Evolutionary conservation across 2,888 invertebrate genomes (phyloP), one percentile per base, ranked within the genome.

Genomic region (Plagodis pulveraria): DNA sequence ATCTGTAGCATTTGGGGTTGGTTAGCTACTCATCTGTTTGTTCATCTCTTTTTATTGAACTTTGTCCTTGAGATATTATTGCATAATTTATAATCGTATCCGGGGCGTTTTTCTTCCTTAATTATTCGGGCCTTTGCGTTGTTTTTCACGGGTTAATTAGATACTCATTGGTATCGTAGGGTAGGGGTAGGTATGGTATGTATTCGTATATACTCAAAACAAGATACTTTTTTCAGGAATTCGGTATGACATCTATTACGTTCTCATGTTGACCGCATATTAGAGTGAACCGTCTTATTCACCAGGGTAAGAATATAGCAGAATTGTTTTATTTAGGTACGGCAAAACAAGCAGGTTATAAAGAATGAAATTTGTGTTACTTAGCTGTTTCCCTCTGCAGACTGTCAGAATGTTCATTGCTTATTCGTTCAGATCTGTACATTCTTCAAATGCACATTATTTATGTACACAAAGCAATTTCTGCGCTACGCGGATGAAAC

Each of bases 401-500:
- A 34, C 56, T 35, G 44, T 8, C 10, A 38, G 48, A 38, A 55
- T 40, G 47, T 40, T 60, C 52, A 61, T 56, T 61, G 56, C 56
- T 61, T 61, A 60, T 60, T 35, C 34, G 55, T 52, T 38, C 44
- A 60, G 56, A 56, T 52, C 48, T 48, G 48, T 48, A 49, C 60
- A 60, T 60, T 57, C 50, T 52, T 63, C 59, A 63, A 56, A 63
- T 62, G 50, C 42, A 52, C 55, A 65, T 67, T 58, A 65, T 65
- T 65, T 56, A 63, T 66, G 55, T 65, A 63, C 62, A 65, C 63
- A 56, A 62, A 63, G 65, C 65, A 71, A 58, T 63, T 65, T 67
- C 63, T 32, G 53, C 53, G 64, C 59, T 63, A 52, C 63, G 66
- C 67, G 61, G 61, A 67, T 73, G 71, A 72, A 73, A 74, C 66